Percentiles rank a stretch among this genome's conserved stretches.
phyloP scores from a whole-genome alignment of 2,113 vertebrate genomes.

The Megaceryle maxima region DNA sequence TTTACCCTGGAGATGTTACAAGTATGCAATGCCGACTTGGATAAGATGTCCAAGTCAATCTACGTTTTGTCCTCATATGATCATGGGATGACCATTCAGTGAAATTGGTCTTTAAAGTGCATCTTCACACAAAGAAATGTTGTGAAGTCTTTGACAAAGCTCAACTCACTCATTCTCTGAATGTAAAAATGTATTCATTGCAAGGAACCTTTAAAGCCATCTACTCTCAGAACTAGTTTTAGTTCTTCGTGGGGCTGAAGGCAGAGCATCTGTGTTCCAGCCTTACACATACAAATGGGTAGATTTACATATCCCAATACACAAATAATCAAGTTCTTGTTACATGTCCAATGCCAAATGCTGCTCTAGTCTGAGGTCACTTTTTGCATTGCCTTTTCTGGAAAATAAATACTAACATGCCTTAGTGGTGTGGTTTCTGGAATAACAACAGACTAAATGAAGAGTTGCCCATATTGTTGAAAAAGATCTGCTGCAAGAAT shows the following conservation, averaged over 20 bases:
- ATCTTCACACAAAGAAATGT: background rate
- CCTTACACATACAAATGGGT: accelerated
- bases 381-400: background rate
- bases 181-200: background rate
- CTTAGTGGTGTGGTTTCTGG: background rate
- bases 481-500: background rate
- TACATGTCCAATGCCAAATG: background rate
- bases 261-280: background rate
- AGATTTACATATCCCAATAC: background rate
- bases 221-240: background rate
- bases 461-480: background rate
- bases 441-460: background rate
- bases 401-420: background rate
- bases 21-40: accelerated
- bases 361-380: background rate
- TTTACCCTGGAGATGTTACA: background rate
- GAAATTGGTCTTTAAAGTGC: background rate
- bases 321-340: background rate
- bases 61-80: background rate
- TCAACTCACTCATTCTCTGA: background rate
- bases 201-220: background rate
- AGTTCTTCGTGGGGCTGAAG: background rate
- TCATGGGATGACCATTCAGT: background rate
- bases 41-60: background rate
- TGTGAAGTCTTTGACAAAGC: background rate